Base-by-base conservation (phyloP, 2,797 vertebrate genomes). In the Scleropages formosus region DNA sequence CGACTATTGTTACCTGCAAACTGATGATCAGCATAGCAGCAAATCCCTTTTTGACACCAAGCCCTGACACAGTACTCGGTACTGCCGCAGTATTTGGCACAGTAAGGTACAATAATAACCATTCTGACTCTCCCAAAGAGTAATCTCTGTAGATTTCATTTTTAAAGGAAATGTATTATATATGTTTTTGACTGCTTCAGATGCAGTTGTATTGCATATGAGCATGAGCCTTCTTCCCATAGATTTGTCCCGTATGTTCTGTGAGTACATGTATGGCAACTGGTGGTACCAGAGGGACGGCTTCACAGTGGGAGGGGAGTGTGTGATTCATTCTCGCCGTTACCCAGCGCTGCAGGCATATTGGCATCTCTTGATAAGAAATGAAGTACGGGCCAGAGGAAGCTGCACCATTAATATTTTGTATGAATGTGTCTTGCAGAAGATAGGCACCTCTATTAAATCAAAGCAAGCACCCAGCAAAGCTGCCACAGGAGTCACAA, bases 291-390 rank as follows among this genome's bases (percentile, higher is more conserved):
- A 44, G 74, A 65, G 39, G 67, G 77, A 75, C 27, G 24, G 75
- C 26, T 27, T 58, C 56, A 39, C 27, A 58, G 46, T 47, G 66
- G 27, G 15, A 56, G 31, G 49, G n/a, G 79, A 77, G 65, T 63
- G 46, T 80, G 79, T 80, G 75, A 84, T 83, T 83, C 73, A 81
- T 83, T 80, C 60, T 75, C 51, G 72, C 70, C 72, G 73, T 81
- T 77, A 79, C 63, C 72, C 78, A 71, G 72, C 78, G 49, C 74
- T 49, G 44, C 24, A 47, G 53, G 73, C 58, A 12, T 64, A 70
- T 62, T 79, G 78, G 60, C 49, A 51, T 78, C 58, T 20, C 58
- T 74, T 73, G 75, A 80, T 80, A 76, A 85, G 75, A 49, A 62
- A 79, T 12, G 63, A 70, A 7, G 24, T 49, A 71, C 47, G 27